Conservation (phyloP, 2,113 vertebrate species). For the Corvus hawaiiensis region DNA sequence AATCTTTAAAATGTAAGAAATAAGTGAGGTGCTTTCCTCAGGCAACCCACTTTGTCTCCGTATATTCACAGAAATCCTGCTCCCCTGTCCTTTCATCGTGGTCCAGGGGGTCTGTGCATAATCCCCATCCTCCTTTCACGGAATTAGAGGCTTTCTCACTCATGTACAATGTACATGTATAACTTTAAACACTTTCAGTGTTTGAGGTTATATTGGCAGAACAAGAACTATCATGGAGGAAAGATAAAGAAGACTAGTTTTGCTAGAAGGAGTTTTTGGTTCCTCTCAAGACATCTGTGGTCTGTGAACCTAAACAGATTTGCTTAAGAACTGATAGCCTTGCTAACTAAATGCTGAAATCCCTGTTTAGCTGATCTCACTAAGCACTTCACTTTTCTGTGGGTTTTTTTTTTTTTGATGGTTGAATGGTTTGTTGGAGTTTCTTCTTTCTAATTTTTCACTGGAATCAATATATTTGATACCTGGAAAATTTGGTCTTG, state of each 20-base stretch:
- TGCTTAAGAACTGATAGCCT: not conserved
- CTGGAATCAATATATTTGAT: not conserved
- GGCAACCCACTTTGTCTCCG: not conserved
- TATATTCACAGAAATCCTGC: not conserved
- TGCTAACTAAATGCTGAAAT: not conserved
- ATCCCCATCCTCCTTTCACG: not conserved
- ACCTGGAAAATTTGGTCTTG: not conserved
- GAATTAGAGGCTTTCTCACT: not conserved
- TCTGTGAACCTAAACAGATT: not conserved
- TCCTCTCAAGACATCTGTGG: not conserved
- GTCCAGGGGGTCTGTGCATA: not conserved
- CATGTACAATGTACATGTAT: not conserved
- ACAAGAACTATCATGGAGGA: not conserved
- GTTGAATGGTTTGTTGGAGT: not conserved
- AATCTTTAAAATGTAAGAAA: not conserved
- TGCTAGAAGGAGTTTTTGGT: not conserved
- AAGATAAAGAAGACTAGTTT: not conserved
- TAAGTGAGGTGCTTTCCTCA: not conserved
- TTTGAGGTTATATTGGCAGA: not conserved
- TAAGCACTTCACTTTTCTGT: not conserved
- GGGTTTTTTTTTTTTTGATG: not conserved
- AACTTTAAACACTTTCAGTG: not conserved
- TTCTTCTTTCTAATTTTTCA: not conserved
- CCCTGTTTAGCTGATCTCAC: not conserved
- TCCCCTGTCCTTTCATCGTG: not conserved